Evolutionary conservation across 2,888 invertebrate genomes (phyloP).

Genomic region (Stenchaetothrips biformis): DNA sequence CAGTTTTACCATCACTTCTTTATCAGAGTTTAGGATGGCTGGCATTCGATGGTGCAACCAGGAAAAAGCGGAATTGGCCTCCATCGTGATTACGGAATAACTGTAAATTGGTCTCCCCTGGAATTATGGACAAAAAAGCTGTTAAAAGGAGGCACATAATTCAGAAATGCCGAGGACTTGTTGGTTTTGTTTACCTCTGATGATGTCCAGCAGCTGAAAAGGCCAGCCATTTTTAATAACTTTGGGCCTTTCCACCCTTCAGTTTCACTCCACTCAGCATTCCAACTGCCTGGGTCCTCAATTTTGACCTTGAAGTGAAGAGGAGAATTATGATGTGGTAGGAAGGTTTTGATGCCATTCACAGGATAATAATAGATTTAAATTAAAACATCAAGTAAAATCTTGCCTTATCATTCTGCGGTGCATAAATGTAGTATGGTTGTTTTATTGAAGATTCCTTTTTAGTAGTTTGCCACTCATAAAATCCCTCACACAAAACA

Average conservation of each 20-base stretch:
- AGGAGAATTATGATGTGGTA: neutral
- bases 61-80: conserved; percentile 59
- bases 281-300: conserved; percentile 55
- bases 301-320: conserved; percentile 44
- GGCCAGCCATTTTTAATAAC: conserved; percentile 68
- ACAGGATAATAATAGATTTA: neutral
- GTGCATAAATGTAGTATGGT: conserved; percentile 68
- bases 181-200: conserved; percentile 41
- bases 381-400: conserved; percentile 32
- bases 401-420: conserved; percentile 52
- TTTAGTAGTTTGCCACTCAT: conserved; percentile 72
- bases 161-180: neutral
- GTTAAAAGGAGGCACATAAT: neutral
- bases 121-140: conserved; percentile 32
- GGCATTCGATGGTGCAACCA: conserved; percentile 80
- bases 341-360: conserved; percentile 8
- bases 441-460: conserved; percentile 51
- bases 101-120: conserved; percentile 59
- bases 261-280: conserved; percentile 48
- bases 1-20: conserved; percentile 55
- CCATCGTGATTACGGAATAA: conserved; percentile 73
- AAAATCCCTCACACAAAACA: conserved; percentile 73
- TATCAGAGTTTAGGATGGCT: conserved; percentile 64
- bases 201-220: conserved; percentile 64
- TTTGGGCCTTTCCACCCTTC: conserved; percentile 58